phyloP scores from a whole-genome alignment of 2,113 vertebrate species.

The Pseudopipra pipra region DNA sequence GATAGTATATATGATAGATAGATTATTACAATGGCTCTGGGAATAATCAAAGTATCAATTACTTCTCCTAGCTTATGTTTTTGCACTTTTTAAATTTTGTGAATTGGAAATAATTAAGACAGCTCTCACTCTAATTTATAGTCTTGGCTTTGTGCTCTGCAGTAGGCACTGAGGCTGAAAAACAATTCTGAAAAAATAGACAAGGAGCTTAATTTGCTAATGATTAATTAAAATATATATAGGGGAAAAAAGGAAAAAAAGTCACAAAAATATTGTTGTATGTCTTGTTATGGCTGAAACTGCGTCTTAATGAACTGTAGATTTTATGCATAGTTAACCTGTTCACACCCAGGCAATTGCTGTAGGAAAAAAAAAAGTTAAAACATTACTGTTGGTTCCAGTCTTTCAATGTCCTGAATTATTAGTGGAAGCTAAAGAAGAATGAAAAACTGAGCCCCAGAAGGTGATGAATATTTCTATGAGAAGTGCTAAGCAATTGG shows the following conservation, averaged over 20 bases:
- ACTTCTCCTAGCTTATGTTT: background rate
- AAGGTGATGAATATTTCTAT: conserved; percentile 35
- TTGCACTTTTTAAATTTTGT: background rate
- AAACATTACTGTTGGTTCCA: background rate
- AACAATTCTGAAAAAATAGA: background rate
- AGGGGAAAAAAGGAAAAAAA: background rate
- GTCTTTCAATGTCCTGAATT: background rate
- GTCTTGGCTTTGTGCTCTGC: background rate
- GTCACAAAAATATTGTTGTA: background rate
- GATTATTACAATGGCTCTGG: background rate
- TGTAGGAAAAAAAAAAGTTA: background rate
- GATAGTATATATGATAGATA: background rate
- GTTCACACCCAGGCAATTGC: background rate
- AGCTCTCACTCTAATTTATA: background rate
- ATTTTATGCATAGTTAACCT: background rate
- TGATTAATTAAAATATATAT: background rate
- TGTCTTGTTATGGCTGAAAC: background rate
- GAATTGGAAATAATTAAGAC: background rate
- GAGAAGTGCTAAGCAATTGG: conserved; percentile 11
- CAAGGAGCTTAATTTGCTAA: background rate
- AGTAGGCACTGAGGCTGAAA: background rate
- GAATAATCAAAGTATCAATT: background rate
- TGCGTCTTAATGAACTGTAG: background rate
- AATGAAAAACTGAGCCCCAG: conserved; percentile 7
- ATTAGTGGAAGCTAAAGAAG: background rate